Percentiles rank a stretch among this genome's conserved stretches.
phyloP scores from a whole-genome alignment of 2,797 vertebrate genomes.

The Sebastolobus alascanus region DNA sequence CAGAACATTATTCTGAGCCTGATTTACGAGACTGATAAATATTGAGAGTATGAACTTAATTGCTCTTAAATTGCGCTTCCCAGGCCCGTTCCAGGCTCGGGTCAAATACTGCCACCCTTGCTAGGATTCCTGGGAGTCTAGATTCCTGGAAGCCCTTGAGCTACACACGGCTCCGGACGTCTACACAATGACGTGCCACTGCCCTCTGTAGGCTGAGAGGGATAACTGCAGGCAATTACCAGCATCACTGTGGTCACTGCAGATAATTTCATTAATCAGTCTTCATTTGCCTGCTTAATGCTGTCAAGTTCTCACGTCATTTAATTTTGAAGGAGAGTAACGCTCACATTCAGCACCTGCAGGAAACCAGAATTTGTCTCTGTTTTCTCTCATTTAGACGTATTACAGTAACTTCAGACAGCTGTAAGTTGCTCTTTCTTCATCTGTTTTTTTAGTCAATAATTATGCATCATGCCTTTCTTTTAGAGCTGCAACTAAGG shows the following conservation, averaged over 20 bases:
- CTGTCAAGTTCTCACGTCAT: constrained; percentile 28
- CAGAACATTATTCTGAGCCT: constrained; percentile 22
- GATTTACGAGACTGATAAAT: neutral
- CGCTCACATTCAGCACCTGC: neutral
- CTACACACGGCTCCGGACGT: neutral
- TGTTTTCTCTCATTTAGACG: constrained; percentile 3
- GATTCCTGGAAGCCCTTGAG: neutral
- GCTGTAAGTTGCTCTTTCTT: neutral
- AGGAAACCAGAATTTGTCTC: constrained; percentile 6
- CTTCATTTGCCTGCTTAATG: constrained; percentile 29
- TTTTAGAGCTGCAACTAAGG: neutral
- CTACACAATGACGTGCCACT: constrained; percentile 57
- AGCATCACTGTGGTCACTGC: constrained; percentile 20
- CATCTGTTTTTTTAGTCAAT: neutral
- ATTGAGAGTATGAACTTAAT: constrained; percentile 15
- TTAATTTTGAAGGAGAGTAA: constrained; percentile 21
- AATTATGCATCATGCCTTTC: neutral
- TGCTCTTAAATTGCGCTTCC: constrained; percentile 20
- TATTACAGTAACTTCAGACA: neutral
- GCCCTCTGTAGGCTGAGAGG: constrained; percentile 70
- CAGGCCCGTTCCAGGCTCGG: neutral
- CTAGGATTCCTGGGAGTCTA: constrained; percentile 36
- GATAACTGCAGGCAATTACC: constrained; percentile 49
- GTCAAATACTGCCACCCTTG: constrained; percentile 36
- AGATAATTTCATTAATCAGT: constrained; percentile 32